phyloP scores from a whole-genome alignment of 2,797 vertebrate genomes.

The Liparis tanakae region DNA sequence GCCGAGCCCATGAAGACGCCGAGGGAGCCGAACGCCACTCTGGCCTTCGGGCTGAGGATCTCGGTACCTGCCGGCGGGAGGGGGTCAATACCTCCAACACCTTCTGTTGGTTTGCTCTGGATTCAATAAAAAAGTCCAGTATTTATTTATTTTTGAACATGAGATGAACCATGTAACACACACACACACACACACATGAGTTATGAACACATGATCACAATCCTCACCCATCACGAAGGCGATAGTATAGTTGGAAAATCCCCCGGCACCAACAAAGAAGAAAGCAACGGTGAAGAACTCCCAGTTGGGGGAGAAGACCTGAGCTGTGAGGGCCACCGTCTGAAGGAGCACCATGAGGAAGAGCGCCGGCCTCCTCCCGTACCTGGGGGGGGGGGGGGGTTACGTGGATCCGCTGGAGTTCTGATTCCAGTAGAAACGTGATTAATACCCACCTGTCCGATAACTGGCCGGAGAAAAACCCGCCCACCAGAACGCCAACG shows the following conservation, averaged over 20 bases:
- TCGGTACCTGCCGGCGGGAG: slow-evolving; percentile 83
- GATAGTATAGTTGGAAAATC: slow-evolving; percentile 87
- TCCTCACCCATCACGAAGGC: background rate
- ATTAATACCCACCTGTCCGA: slow-evolving; percentile 66
- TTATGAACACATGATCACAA: background rate
- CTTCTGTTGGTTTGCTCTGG: background rate
- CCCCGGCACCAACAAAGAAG: slow-evolving; percentile 87
- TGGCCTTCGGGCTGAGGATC: slow-evolving; percentile 83
- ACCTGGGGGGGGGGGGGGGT: slow-evolving; percentile 70
- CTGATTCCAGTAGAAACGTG: too few species aligned
- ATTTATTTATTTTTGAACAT: background rate
- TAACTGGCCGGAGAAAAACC: slow-evolving; percentile 62
- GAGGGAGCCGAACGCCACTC: slow-evolving; percentile 87
- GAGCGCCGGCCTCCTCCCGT: slow-evolving; percentile 87
- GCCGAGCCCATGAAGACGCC: slow-evolving; percentile 89
- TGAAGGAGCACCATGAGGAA: slow-evolving; percentile 89
- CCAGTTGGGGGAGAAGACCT: slow-evolving; percentile 90
- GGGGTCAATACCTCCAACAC: background rate
- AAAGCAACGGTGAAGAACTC: slow-evolving; percentile 88
- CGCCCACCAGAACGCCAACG: slow-evolving; percentile 63
- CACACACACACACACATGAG: too few species aligned
- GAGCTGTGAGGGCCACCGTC: slow-evolving; percentile 84
- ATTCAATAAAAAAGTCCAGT: background rate
- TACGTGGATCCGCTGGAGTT: too few species aligned
- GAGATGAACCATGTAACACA: too few species aligned